Conservation (phyloP, 2,797 vertebrate species). For the Hydrocynus forskahlii region DNA sequence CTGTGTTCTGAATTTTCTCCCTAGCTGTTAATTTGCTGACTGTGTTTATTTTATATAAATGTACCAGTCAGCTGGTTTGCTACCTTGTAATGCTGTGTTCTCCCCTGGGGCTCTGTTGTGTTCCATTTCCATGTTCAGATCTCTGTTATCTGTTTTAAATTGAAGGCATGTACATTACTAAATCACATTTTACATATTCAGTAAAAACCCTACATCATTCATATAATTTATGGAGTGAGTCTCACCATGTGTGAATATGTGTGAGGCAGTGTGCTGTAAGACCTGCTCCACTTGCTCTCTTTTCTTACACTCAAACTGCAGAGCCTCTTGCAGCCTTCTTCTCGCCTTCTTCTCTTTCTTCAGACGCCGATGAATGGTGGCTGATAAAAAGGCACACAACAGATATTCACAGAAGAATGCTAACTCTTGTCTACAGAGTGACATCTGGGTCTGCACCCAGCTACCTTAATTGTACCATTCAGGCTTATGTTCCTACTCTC, state of each 20-base stretch:
- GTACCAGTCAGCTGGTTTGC: not conserved
- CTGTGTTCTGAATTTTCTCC: too few relatives aligned
- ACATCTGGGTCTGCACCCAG: too few relatives aligned
- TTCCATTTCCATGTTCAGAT: constrained; percentile 88
- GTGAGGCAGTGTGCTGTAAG: constrained; percentile 86
- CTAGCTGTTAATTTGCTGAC: not conserved
- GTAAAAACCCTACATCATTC: not conserved
- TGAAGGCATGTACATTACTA: not conserved
- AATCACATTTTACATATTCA: not conserved
- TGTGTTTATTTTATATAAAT: not conserved
- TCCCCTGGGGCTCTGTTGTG: constrained; percentile 87
- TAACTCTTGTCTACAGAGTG: too few relatives aligned
- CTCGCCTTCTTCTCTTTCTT: constrained; percentile 97
- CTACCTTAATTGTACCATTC: too few relatives aligned
- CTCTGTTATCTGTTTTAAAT: constrained; percentile 66
- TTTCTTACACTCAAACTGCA: constrained; percentile 93
- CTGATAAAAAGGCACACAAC: constrained; percentile 61
- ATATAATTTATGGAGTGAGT: constrained; percentile 28
- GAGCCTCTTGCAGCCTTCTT: constrained; percentile 95
- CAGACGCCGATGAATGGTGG: constrained; percentile 94
- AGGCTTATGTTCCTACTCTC: too few relatives aligned
- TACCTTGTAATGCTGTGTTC: constrained; percentile 88
- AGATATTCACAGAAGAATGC: not conserved
- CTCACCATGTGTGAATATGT: constrained; percentile 79
- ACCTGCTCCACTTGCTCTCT: constrained; percentile 90